phyloP scores from a whole-genome alignment of 2,797 vertebrate genomes.

The Xyrichtys novacula region DNA sequence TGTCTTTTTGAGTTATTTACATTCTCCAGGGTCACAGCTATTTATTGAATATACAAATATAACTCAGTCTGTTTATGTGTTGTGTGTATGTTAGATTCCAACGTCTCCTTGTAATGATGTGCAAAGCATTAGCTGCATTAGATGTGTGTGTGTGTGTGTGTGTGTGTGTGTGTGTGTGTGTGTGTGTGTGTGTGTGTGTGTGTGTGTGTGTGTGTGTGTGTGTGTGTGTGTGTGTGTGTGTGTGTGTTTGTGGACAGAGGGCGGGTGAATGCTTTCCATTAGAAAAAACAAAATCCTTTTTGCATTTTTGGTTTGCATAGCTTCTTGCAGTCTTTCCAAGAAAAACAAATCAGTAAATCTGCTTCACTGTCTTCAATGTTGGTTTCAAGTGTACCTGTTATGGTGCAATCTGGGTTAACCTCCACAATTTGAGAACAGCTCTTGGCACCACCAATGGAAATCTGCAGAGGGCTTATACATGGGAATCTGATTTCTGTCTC shows the following conservation, averaged over 20 bases:
- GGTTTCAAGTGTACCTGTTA: slow-evolving; percentile 50
- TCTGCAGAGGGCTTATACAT: slow-evolving; percentile 28
- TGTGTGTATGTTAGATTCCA: slow-evolving; percentile 77
- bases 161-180: slow-evolving; percentile 32
- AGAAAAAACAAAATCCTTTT: slow-evolving; percentile 52
- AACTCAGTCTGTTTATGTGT: slow-evolving; percentile 73
- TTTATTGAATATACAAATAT: slow-evolving; percentile 78
- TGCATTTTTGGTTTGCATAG: slow-evolving; percentile 47
- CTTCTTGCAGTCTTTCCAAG: slow-evolving; percentile 23
- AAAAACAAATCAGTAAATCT: slow-evolving; percentile 55
- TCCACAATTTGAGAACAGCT: slow-evolving; percentile 25
- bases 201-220: slow-evolving; percentile 18
- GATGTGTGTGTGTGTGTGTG: slow-evolving; percentile 27
- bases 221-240: slow-evolving; percentile 42
- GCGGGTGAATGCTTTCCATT: slow-evolving; percentile 39
- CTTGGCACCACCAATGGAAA: slow-evolving; percentile 31
- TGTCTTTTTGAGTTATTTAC: slow-evolving; percentile 76
- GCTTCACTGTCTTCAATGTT: slow-evolving; percentile 25
- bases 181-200: slow-evolving; percentile 42
- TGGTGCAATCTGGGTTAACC: slow-evolving; percentile 28
- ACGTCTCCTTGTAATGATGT: slow-evolving; percentile 67
- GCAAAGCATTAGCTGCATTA: slow-evolving; percentile 66
- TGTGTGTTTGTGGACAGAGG: slow-evolving; percentile 34
- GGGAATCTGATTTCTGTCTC: slow-evolving; percentile 25
- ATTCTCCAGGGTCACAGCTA: slow-evolving; percentile 77